Percentiles rank a stretch among this genome's conserved stretches.
phyloP scores from a whole-genome alignment of 53 echinoderm and acorn worm species.

The Paracentrotus lividus region DNA sequence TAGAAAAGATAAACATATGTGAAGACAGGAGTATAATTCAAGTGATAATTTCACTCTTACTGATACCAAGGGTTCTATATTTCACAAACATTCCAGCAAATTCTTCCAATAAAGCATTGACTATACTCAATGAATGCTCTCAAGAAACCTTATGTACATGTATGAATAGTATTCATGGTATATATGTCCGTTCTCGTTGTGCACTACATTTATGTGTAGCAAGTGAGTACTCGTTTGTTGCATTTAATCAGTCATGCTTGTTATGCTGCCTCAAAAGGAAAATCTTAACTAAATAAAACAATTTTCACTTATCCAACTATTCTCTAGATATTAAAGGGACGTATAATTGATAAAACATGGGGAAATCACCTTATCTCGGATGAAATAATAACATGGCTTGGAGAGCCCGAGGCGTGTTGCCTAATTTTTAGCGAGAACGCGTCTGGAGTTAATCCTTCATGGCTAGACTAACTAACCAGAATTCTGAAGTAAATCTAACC shows the following conservation, averaged over 20 bases:
- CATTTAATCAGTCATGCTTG: not conserved
- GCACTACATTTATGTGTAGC: constrained; percentile 1
- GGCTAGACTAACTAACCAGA: too few relatives aligned
- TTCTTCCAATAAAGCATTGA: constrained; percentile 36
- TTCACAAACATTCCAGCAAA: constrained; percentile 55
- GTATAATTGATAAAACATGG: too few relatives aligned
- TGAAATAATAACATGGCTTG: too few relatives aligned
- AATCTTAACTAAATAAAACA: constrained; percentile 1
- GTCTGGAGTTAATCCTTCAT: too few relatives aligned
- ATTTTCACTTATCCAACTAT: not conserved
- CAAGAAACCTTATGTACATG: not conserved
- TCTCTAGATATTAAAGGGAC: not conserved
- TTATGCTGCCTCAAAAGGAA: not conserved
- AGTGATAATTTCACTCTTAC: constrained; percentile 2
- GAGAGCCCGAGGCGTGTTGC: too few relatives aligned
- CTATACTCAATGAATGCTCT: constrained; percentile 1
- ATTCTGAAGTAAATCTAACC: too few relatives aligned
- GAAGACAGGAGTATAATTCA: not conserved
- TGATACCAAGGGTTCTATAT: not conserved
- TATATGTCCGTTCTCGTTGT: not conserved
- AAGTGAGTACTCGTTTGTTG: not conserved
- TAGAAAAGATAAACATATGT: not conserved
- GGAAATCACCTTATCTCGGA: too few relatives aligned
- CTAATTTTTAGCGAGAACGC: too few relatives aligned
- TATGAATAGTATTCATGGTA: constrained; percentile 29